These are phyloP conservation scores for Enhydra lutris DNA, from an alignment of 2,113 vertebrate genomes.

Conservation along the genomic window DNA sequence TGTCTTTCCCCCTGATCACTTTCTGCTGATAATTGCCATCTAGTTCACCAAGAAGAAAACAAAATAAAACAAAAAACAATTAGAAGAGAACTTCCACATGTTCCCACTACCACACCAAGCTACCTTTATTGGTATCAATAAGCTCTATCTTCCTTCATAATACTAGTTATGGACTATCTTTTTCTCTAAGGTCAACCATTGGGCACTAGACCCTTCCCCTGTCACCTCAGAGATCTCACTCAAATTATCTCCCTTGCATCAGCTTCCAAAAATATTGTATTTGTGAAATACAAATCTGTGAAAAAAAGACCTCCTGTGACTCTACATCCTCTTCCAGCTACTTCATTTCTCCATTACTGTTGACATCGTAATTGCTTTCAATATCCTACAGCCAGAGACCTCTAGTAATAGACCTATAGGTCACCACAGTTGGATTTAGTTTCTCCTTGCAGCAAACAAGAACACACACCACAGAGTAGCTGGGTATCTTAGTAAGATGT, in stretches of 20 bases:
- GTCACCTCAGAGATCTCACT: neutral
- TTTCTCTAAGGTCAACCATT: neutral
- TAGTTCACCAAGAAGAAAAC: neutral
- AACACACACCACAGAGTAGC: neutral
- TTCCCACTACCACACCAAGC: neutral
- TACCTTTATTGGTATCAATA: neutral
- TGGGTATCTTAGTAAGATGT: neutral
- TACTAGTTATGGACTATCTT: neutral
- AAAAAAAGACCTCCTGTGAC: neutral
- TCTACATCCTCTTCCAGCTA: neutral
- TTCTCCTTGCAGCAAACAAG: neutral
- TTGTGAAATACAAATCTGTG: neutral
- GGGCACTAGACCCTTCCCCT: fast-evolving
- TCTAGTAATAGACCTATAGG: neutral
- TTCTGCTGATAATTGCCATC: neutral
- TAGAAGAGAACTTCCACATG: neutral
- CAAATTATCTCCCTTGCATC: neutral
- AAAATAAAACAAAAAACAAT: neutral
- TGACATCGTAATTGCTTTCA: neutral
- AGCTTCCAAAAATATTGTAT: neutral
- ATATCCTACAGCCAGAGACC: neutral
- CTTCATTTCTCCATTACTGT: neutral
- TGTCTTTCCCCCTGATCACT: neutral
- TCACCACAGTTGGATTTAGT: neutral
- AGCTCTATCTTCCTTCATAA: neutral